Base-by-base conservation (phyloP, 2,888 invertebrate genomes). In the Seira sanloemensis region DNA sequence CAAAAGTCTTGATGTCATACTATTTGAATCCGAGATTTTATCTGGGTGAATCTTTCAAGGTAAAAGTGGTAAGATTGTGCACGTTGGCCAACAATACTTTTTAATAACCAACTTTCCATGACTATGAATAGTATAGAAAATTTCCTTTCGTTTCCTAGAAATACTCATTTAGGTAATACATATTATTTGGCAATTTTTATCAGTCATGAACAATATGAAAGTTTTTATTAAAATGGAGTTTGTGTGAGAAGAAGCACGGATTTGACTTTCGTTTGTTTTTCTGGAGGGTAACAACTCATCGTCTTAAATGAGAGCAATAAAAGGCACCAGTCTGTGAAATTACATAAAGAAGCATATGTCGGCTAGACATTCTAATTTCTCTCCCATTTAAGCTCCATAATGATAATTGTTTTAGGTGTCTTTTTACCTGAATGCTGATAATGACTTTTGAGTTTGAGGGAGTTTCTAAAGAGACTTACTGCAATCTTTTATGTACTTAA, bases 341-440 rank as follows among this genome's bases (percentile, higher is more conserved):
- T n/a, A n/a, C n/a, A n/a, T n/a, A n/a, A 54, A 79, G 67, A 62
- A 65, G 58, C 58, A 79, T 79, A 66, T 73, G 73, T 27, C 67
- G 78, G 65, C 78, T 71, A 73, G 67, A 73, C 65, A 67, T 50
- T 50, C 62, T 69, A 27, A 69, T 78, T 71, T 78, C 37, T 21
- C 7, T 24, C 65, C 26, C 65, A 78, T 78, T 71, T 54, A 54
- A 24, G n/a, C 62, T n/a, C n/a, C n/a, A 75, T 37, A 27, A 54
- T 62, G 26, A 65, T 19, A 62, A 37, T 58, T 78, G 54, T 78
- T 71, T 27, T 78, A 71, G 78, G 69, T 78, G 69, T 69, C 69
- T 78, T 78, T 78, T 26, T n/a, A 24, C 66, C 23, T 72, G 78
- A 79, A 66, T 79, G 79, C 73, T 79, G 73, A 79, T 79, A 73